These are phyloP conservation scores for Caenorhabditis drosophilae DNA, from an alignment of 2,888 invertebrate genomes.

Conservation along the genomic window DNA sequence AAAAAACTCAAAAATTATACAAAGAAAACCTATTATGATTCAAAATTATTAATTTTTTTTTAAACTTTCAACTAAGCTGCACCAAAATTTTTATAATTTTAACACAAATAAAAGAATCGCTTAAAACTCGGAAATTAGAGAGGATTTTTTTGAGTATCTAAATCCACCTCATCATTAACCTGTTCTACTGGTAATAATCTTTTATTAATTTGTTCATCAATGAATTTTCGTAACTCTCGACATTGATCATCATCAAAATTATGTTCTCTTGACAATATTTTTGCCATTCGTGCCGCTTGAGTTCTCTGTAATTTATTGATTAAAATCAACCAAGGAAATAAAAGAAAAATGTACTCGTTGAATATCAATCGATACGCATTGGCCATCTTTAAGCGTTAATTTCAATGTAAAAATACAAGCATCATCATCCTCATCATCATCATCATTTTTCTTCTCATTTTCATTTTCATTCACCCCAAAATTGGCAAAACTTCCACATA, in stretches of 20 bases:
- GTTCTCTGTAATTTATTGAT: constrained; percentile 39
- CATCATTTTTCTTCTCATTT: too few relatives aligned
- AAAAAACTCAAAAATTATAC: too few relatives aligned
- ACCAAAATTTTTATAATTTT: too few relatives aligned
- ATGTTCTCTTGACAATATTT: constrained; percentile 39
- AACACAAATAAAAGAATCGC: too few relatives aligned
- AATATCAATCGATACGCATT: constrained; percentile 12
- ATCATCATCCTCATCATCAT: neutral
- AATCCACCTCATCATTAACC: neutral
- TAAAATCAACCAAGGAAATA: too few relatives aligned
- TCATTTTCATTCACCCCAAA: constrained; percentile 5
- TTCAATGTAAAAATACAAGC: constrained; percentile 6
- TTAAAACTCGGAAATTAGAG: neutral
- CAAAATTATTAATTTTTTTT: too few relatives aligned
- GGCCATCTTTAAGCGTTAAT: constrained; percentile 14
- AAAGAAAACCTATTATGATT: too few relatives aligned
- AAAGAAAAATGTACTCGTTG: too few relatives aligned
- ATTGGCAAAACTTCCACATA: constrained; percentile 17
- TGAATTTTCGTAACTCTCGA: constrained; percentile 44
- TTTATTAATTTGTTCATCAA: constrained; percentile 46
- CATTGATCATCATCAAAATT: constrained; percentile 48
- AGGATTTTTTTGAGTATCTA: neutral
- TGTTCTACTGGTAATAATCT: constrained; percentile 3
- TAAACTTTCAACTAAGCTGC: too few relatives aligned
- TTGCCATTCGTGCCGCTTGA: constrained; percentile 48